Conservation (phyloP, 2,113 vertebrate species). For the Empidonax traillii region DNA sequence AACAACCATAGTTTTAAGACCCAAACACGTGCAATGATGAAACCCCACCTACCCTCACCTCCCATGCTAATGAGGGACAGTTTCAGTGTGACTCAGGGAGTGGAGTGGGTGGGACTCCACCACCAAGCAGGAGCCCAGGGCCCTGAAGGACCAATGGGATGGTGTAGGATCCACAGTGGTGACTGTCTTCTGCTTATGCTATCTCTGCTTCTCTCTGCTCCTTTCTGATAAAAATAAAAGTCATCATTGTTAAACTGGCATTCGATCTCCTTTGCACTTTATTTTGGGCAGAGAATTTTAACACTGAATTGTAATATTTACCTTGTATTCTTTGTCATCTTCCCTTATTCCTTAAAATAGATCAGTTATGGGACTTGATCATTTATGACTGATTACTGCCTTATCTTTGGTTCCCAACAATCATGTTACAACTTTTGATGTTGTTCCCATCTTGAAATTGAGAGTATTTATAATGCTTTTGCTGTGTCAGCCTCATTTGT, state of each 20-base stretch:
- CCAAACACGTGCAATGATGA: not conserved
- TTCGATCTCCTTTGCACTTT: not conserved
- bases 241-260: not conserved
- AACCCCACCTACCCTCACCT: not conserved
- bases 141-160: not conserved
- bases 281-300: not conserved
- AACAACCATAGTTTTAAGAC: not conserved
- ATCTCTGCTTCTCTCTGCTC: not conserved
- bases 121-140: not conserved
- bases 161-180: not conserved
- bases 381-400: not conserved
- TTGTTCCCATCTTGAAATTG: not conserved
- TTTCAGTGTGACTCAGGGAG: not conserved
- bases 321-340: not conserved
- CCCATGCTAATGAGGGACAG: not conserved
- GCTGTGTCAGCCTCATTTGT: not conserved
- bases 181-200: not conserved
- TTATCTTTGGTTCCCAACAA: not conserved
- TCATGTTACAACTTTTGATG: not conserved
- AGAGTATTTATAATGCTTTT: not conserved
- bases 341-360: not conserved
- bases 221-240: not conserved
- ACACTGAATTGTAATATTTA: accelerated
- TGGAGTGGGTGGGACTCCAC: not conserved
- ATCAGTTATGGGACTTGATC: not conserved